Base-by-base conservation (phyloP, 2,888 invertebrate species). In the Galeopsomyia nigrocyanea region DNA sequence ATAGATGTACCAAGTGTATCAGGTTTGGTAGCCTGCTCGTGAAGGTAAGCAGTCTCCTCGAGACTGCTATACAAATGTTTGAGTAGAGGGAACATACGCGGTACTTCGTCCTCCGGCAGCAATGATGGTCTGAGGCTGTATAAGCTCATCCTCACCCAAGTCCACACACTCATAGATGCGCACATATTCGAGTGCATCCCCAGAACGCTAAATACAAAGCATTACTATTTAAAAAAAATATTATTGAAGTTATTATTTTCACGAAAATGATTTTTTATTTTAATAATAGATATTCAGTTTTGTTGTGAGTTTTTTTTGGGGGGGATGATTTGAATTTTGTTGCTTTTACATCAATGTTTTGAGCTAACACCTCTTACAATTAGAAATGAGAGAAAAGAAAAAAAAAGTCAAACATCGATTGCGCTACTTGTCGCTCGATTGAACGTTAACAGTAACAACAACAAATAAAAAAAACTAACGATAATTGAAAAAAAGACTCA, bases 341-440 rank as follows among this genome's bases (percentile, higher is more conserved):
- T n/a, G n/a, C n/a, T n/a, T n/a, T n/a, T 49, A 13, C 49, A 49
- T 13, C 49, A 49, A 14, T 49, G 10, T 9, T 13, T 13, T 13
- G 14, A 49, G 49, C 49, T 9, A 49, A 14, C 49, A 13, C 49
- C 49, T 13, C 9, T 49, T 9, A 13, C 49, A 13, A 9, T 14
- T 9, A 49, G 10, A 13, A 14, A 49, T 49, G 10, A 14, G 49
- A 49, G 49, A 49, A 14, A 9, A 13, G 9, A 14, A 14, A 49
- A 49, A 13, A 9, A 14, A 49, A 14, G 14, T 14, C 14, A 49
- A 49, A 49, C 49, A 14, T 9, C 49, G 14, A 79, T 61, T 49
- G 49, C 9, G 9, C 10, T 9, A 49, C 49, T 49, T 49, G 14
- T 49, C 50, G 17, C 17, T 50, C 50, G 16, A 50, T 2, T 16